phyloP scores from a whole-genome alignment of 2,888 invertebrate genomes.

The Morpho deidamia region DNA sequence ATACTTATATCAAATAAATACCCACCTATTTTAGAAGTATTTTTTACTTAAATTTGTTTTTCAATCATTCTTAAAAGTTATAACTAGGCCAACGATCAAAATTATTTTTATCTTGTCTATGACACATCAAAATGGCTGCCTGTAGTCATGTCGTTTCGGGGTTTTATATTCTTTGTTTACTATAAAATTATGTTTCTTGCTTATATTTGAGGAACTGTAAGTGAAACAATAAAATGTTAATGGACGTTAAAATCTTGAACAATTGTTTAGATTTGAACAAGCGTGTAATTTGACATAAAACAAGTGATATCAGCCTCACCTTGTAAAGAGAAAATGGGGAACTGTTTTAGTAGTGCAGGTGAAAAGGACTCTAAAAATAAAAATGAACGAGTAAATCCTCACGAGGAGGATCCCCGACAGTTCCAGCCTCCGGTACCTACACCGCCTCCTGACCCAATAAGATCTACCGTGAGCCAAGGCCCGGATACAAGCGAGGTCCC shows the following conservation, averaged over 20 bases:
- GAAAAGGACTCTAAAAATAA: conserved; percentile 82
- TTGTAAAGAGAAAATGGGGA: conserved; percentile 87
- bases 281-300: conserved; percentile 74
- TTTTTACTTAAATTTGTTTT: background rate
- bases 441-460: conserved; percentile 84
- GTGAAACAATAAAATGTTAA: conserved; percentile 73
- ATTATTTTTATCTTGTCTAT: conserved; percentile 48
- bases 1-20: background rate
- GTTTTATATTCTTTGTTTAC: conserved; percentile 76
- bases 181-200: conserved; percentile 57
- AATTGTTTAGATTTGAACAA: conserved; percentile 57
- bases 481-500: conserved; percentile 71
- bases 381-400: conserved; percentile 77
- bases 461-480: conserved; percentile 78
- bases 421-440: conserved; percentile 83
- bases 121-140: conserved; percentile 71
- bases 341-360: conserved; percentile 88
- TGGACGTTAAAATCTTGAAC: conserved; percentile 59
- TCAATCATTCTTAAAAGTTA: background rate
- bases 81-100: conserved; percentile 1
- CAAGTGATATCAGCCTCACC: conserved; percentile 71
- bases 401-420: conserved; percentile 68
- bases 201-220: conserved; percentile 53
- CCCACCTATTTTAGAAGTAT: background rate
- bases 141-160: conserved; percentile 66